These are phyloP conservation scores for Darevskia nairensis DNA, from an alignment of 2,797 vertebrate species.

Conservation along the genomic window DNA sequence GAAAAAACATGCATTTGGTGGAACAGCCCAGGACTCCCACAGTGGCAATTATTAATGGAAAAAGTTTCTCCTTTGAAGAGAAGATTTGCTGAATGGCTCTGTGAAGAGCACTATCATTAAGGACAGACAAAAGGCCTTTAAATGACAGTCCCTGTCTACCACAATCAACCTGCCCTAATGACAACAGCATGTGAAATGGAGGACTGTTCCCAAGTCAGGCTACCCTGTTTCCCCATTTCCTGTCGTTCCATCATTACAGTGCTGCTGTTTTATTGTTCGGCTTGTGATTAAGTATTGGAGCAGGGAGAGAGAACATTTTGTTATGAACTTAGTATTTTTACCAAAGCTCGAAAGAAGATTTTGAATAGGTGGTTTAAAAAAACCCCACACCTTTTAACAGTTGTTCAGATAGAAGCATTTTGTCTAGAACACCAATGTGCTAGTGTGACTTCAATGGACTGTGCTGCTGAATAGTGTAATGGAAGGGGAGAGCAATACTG, in stretches of 20 bases:
- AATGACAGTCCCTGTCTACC: neutral
- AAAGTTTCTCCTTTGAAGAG: slow-evolving; percentile 2
- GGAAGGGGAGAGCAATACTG: too few relatives aligned
- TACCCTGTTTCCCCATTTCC: neutral
- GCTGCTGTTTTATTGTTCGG: neutral
- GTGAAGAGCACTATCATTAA: neutral
- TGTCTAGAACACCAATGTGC: neutral
- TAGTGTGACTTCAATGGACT: neutral
- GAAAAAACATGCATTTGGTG: slow-evolving; percentile 1
- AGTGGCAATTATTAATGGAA: neutral
- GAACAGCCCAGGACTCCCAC: neutral
- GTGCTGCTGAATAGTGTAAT: too few relatives aligned
- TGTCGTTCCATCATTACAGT: neutral
- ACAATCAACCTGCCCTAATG: slow-evolving; percentile 1
- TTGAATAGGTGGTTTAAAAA: neutral
- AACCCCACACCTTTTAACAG: neutral
- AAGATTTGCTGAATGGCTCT: neutral
- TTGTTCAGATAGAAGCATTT: neutral
- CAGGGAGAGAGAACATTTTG: neutral
- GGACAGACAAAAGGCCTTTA: neutral
- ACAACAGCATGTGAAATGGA: neutral
- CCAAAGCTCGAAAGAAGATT: neutral
- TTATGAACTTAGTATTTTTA: neutral
- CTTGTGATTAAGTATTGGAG: neutral
- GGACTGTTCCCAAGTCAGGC: neutral